Evolutionary conservation across 2,888 invertebrate species (phyloP), one percentile per base, ranked within the genome.

Genomic region (Pseudanteris insignis): DNA sequence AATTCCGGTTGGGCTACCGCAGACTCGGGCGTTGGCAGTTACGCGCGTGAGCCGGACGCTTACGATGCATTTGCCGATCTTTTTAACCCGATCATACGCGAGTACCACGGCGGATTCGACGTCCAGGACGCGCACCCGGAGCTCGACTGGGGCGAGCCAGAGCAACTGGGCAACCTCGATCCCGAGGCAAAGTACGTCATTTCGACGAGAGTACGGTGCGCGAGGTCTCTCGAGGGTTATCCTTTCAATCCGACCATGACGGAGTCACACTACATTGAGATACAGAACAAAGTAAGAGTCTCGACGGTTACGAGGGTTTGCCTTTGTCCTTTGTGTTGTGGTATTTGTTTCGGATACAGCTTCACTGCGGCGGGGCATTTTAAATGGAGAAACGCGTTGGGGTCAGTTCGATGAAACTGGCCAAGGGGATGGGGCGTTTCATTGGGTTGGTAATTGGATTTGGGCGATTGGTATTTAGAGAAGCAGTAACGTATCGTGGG

Each of bases 221-320:
- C 86, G 29, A 83, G 89, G 67, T 85, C 85, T 32, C 59, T 84
- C 37, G 75, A 80, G 63, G 86, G 86, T 54, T 88, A 84, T 74
- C 86, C 87, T 7, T 87, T 89, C 80, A 87, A 88, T 81, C 88
- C 88, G n/a, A 85, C 85, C 69, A 81, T 88, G 72, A 86, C 84
- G 15, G 84, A 86, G 75, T 79, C 80, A 12, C 85, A 88, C 77
- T 88, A 88, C 80, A 78, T 78, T 63, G 85, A 87, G 69, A 84
- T 89, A 79, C 85, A 88, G 71, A 78, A 80, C 32, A 84, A 85
- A 75, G 77, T 81, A 63, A 65, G 55, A 46, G 40, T 33, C 33
- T 38, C 29, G 2, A 13, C n/a, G 44, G 44, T 30, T 24, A 25
- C 29, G 10, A 12, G 34, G 36, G 18, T 6, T 18, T 18, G 18